A percentile compares a stretch with the other conserved stretches of the same genome.
phyloP scores from a whole-genome alignment of 2,888 invertebrate genomes.

The Ptychoptera contaminata region DNA sequence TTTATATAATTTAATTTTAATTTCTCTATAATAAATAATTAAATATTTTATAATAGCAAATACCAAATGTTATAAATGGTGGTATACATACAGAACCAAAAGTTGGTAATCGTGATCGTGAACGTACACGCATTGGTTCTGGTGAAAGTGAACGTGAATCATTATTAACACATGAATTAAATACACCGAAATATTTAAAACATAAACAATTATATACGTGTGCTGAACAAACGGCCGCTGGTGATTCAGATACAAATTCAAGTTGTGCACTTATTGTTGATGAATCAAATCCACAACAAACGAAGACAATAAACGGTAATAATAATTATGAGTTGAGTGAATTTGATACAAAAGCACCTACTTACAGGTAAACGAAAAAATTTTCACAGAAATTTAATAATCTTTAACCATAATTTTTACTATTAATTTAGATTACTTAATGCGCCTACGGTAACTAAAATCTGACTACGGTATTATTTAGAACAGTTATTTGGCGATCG shows the following conservation, averaged over 20 bases:
- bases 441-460: slow-evolving; percentile 40
- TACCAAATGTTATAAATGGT: slow-evolving; percentile 11
- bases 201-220: slow-evolving; percentile 14
- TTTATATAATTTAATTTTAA: neutral
- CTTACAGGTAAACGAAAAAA: slow-evolving; percentile 13
- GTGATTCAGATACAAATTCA: slow-evolving; percentile 40
- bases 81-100: slow-evolving; percentile 15
- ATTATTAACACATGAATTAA: slow-evolving; percentile 12
- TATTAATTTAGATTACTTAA: slow-evolving; percentile 25
- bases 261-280: slow-evolving; percentile 38
- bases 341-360: slow-evolving; percentile 32
- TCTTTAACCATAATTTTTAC: neutral
- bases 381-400: neutral
- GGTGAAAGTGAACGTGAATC: slow-evolving; percentile 16
- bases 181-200: slow-evolving; percentile 12
- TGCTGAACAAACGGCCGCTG: slow-evolving; percentile 7
- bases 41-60: neutral
- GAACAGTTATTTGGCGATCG: slow-evolving; percentile 51
- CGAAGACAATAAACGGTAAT: slow-evolving; percentile 53
- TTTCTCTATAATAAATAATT: neutral
- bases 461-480: slow-evolving; percentile 63
- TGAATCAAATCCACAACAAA: slow-evolving; percentile 24
- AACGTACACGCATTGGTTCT: slow-evolving; percentile 14
- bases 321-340: slow-evolving; percentile 69
- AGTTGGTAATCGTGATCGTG: slow-evolving; percentile 14